phyloP scores from a whole-genome alignment of 2,113 vertebrate species.

The Montifringilla adamsi region DNA sequence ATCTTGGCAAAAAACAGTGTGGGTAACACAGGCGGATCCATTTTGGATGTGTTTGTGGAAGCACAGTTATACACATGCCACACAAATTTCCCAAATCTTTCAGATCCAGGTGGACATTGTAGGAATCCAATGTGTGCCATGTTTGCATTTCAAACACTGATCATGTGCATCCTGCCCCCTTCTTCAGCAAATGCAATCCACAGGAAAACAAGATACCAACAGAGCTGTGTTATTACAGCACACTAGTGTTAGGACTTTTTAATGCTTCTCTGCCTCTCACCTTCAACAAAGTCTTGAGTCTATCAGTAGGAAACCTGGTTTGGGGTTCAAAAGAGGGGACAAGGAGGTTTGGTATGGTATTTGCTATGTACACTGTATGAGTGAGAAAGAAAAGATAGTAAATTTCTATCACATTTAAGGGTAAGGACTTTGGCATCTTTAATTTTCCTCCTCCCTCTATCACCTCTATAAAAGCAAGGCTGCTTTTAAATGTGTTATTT shows the following conservation, averaged over 20 bases:
- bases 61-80: background rate
- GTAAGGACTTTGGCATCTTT: background rate
- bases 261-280: background rate
- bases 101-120: background rate
- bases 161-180: background rate
- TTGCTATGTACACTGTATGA: background rate
- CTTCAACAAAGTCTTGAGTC: background rate
- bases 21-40: fast-evolving
- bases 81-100: background rate
- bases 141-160: background rate
- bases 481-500: background rate
- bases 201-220: fast-evolving
- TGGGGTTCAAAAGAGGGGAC: background rate
- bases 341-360: background rate
- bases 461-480: background rate
- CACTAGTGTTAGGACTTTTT: fast-evolving
- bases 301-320: background rate
- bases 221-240: background rate
- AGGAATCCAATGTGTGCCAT: background rate
- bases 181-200: background rate
- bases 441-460: background rate
- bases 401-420: background rate
- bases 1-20: background rate
- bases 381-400: background rate
- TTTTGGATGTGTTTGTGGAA: background rate